Base-by-base conservation (phyloP, 2,113 vertebrate species). In the Cricetomys ansorgei region DNA sequence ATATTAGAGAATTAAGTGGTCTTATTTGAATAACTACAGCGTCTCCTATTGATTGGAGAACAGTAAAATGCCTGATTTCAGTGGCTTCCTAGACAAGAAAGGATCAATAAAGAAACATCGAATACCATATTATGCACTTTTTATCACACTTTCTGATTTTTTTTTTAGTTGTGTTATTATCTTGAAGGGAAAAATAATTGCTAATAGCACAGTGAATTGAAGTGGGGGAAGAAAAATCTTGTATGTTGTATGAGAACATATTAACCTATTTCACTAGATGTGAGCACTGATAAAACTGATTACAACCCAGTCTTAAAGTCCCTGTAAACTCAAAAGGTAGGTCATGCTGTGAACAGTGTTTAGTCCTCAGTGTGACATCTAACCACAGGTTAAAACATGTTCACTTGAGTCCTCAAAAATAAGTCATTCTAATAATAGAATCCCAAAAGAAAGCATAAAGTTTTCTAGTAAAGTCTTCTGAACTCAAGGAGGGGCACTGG, bases 161-260 rank as follows among this genome's bases (percentile, higher is more conserved):
- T 34, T 80, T 91, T 43, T 77, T 69, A 21, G 62, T 76, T 59
- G 1, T 69, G 76, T 86, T 80, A 89, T 62, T 95, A 55, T 96
- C 64, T 88, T 83, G 16, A 94, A 91, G 8, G 7, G 48, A 95
- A 72, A 90, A 85, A 86, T 89, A 92, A 91, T 73, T 91, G 27
- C 80, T 94, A 64, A 92, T 79, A 90, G 94, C n/a, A 88, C 40
- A 92, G 34, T 92, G 48, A 92, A 95, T 69, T 90, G 19, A 86
- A 94, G 13, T 80, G 27, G 37, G 69, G 37, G 83, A 92, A 85
- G 67, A 89, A 96, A 84, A 86, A 72, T 57, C 21, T 64, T 69
- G 8, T 3, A 34, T 85, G 2, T 94, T 86, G 19, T 84, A 2
- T 50, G 73, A 86, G 7, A n/a, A 69, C 43, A 94, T 93, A 96